Evolutionary conservation across 2,113 vertebrate genomes (phyloP).

Genomic region (Hirundichthys speculiger): DNA sequence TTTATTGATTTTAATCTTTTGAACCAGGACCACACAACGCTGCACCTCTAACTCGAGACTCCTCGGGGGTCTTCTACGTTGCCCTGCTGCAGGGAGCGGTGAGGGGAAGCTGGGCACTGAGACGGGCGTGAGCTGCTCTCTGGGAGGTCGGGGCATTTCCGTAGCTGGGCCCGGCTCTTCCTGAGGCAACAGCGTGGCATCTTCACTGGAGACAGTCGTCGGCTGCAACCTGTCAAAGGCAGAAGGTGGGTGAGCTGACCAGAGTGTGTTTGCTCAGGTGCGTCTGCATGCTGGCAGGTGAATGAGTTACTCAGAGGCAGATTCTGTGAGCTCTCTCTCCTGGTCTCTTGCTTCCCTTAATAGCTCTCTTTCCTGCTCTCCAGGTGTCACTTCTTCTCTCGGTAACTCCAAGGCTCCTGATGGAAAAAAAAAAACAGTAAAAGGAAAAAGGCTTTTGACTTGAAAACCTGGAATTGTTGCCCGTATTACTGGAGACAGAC

Average conservation of each 20-base stretch:
- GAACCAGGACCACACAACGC: not conserved
- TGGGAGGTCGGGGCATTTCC: conserved; percentile 19
- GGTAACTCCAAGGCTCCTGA: conserved; percentile 21
- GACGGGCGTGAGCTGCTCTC: conserved; percentile 50
- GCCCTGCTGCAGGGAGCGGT: not conserved
- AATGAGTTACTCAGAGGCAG: conserved; percentile 59
- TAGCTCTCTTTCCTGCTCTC: conserved; percentile 19
- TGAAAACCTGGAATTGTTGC: not conserved
- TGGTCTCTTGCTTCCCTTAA: conserved; percentile 11
- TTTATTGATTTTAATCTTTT: not conserved
- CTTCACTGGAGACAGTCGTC: conserved; percentile 38
- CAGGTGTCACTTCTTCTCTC: conserved; percentile 1
- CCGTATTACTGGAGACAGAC: conserved; percentile 6
- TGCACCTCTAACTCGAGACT: conserved; percentile 37
- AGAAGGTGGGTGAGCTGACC: conserved; percentile 16
- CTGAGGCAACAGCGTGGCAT: conserved; percentile 39
- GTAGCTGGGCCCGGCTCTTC: conserved; percentile 37
- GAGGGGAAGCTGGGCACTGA: conserved; percentile 13
- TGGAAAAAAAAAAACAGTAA: not conserved
- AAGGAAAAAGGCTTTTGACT: too few relatives aligned
- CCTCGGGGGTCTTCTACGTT: not conserved
- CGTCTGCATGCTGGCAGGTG: not conserved
- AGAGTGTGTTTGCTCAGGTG: not conserved
- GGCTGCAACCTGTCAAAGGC: conserved; percentile 55
- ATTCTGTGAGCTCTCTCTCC: conserved; percentile 40